A percentile compares a stretch with the other conserved stretches of the same genome.
Evolutionary conservation across 2,113 vertebrate genomes (phyloP).

Genomic region (Chroicocephalus ridibundus): DNA sequence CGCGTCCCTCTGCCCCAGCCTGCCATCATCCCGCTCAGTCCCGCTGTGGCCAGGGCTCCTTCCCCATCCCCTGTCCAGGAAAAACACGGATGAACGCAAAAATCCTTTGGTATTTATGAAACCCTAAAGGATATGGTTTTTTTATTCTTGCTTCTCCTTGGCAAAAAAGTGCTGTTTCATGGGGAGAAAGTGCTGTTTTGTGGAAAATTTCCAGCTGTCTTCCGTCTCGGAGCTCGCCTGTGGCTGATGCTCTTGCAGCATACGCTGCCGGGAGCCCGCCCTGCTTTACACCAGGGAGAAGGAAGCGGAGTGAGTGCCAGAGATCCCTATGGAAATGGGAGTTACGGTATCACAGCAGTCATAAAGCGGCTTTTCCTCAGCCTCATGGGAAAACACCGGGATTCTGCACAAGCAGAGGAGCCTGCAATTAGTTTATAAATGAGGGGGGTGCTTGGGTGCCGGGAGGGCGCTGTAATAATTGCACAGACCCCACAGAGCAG

Average conservation of each 20-base stretch:
- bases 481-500: rapidly evolving
- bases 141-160: not conserved
- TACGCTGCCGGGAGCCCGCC: not conserved
- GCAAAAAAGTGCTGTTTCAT: not conserved
- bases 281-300: not conserved
- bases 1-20: not conserved
- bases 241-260: not conserved
- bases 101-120: not conserved
- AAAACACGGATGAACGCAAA: not conserved
- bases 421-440: not conserved
- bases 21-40: not conserved
- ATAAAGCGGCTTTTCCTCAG: not conserved
- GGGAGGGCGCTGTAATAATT: rapidly evolving
- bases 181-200: not conserved
- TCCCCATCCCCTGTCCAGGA: not conserved
- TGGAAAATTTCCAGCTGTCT: not conserved
- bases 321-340: not conserved
- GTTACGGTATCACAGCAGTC: not conserved
- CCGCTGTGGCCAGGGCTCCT: rapidly evolving
- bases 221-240: not conserved
- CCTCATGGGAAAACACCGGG: not conserved
- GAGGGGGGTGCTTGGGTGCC: not conserved
- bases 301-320: not conserved
- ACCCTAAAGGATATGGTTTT: rapidly evolving
- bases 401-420: not conserved